Evolutionary conservation across 2,888 invertebrate genomes (phyloP).

Genomic region (Tenthredo livida): DNA sequence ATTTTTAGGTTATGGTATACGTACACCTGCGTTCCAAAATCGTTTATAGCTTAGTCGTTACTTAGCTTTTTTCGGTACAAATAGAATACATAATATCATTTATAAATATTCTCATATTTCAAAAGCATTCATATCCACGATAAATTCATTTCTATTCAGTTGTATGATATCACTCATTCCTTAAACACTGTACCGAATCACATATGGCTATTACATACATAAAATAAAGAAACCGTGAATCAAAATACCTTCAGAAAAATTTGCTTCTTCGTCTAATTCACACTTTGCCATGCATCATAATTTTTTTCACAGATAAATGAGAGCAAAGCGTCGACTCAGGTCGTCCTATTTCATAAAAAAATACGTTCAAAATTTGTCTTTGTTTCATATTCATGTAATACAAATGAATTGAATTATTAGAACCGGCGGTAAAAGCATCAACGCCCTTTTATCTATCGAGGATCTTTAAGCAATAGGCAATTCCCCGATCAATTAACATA

Average conservation of each 20-base stretch:
- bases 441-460: not conserved
- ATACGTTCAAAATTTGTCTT: not conserved
- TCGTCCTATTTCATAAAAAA: not conserved
- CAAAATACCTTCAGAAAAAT: not conserved
- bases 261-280: not conserved
- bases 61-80: not conserved
- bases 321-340: not conserved
- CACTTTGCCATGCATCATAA: not conserved
- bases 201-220: slow-evolving; percentile 21
- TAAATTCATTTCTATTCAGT: not conserved
- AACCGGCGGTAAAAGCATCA: not conserved
- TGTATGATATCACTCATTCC: not conserved
- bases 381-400: not conserved
- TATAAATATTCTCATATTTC: not conserved
- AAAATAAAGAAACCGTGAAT: not conserved
- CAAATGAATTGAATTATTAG: not conserved
- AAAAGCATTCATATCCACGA: not conserved
- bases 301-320: not conserved
- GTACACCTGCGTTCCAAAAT: slow-evolving; percentile 28
- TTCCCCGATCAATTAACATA: not conserved
- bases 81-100: not conserved
- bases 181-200: not conserved
- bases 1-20: slow-evolving; percentile 51
- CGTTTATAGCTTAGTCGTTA: not conserved
- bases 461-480: not conserved